Base-by-base conservation (phyloP, 2,888 invertebrate species). In the Exocentrus adspersus region DNA sequence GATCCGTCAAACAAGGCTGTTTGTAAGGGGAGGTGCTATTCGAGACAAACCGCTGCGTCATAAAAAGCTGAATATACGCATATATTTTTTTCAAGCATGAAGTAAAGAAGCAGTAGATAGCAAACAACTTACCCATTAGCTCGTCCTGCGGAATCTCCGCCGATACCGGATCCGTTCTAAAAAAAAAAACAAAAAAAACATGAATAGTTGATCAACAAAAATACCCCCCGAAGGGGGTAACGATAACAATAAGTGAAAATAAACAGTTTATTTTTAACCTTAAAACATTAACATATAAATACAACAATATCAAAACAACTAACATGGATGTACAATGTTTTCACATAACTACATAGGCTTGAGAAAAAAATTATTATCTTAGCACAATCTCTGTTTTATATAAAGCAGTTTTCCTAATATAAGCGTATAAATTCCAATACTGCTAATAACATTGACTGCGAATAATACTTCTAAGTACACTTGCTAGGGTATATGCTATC, bases 121-220 rank as follows among this genome's bases (percentile, higher is more conserved):
- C n/a, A n/a, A n/a, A n/a, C n/a, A n/a, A 43, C 57, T 57, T n/a
- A 57, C 57, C 94, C 94, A 88, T 93, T 93, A 53, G 90, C 88
- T 68, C 94, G 87, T 67, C 92, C 90, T 52, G 89, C 89, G 72
- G 91, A 88, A 74, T 94, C 94, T 64, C 90, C 90, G 67, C 90
- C 92, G 68, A 91, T 86, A 60, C 90, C 92, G 74, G 90, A 89
- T 72, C 93, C 93, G 89, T 93, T 94, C 94, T 94, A 90, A 91
- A 88, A 84, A 74, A 75, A 87, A 86, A 86, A 85, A 84, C 85
- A 85, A 48, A 30, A 84, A 84, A 82, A 80, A 82, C 81, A 82
- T 78, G 75, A 82, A 83, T 85, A 86, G 85, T 85, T 82, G 85
- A 82, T 75, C 74, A 82, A 85, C 84, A 83, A 83, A 83, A 79